Base-by-base conservation (phyloP, 2,797 vertebrate species). In the Echiichthys vipera region DNA sequence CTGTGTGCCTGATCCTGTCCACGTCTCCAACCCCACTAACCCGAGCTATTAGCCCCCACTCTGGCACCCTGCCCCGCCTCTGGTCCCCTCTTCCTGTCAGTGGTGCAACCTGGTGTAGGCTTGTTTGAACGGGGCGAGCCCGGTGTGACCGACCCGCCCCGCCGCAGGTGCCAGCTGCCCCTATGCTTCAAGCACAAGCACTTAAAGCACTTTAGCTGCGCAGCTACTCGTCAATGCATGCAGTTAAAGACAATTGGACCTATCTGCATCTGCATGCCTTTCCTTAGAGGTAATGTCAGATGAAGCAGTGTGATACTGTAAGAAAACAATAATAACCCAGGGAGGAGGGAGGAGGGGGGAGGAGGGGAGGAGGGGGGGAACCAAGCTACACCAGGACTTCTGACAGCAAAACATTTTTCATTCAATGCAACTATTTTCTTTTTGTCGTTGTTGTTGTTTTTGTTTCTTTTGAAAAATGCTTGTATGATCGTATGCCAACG, bases 121-220 rank as follows among this genome's bases (percentile, higher is more conserved):
- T 89, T 82, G 80, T 91, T 91, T 63, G 74, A 87, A 87, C 27
- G 51, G 83, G 71, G 74, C 45, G 64, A 71, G 81, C 80, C 83
- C 71, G 78, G 85, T 86, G 87, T 66, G 81, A 87, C 82, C 65
- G 77, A 66, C 79, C 76, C 51, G 18, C 71, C 81, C 74, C 27
- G 46, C 91, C 77, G 54, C 89, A 84, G 91, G 87, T 89, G 89
- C 89, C 88, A 92, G 86, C 91, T 80, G 76, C 86, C 87, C 87
- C 74, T 73, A 83, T 78, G 89, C 89, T 90, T 89, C 85, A 89
- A 95, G 94, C 94, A 94, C 93, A 94, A 92, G 94, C 94, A 95
- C 94, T 95, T 93, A 92, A 94, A 92, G 94, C 94, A 95, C 94
- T 95, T 95, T 95, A 93, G 89, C 91, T 93, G 88, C 71, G 76